Evolutionary conservation across 2,797 vertebrate genomes (phyloP), one percentile per base, ranked within the genome.

Genomic region (Chaetodon trifasciatus): DNA sequence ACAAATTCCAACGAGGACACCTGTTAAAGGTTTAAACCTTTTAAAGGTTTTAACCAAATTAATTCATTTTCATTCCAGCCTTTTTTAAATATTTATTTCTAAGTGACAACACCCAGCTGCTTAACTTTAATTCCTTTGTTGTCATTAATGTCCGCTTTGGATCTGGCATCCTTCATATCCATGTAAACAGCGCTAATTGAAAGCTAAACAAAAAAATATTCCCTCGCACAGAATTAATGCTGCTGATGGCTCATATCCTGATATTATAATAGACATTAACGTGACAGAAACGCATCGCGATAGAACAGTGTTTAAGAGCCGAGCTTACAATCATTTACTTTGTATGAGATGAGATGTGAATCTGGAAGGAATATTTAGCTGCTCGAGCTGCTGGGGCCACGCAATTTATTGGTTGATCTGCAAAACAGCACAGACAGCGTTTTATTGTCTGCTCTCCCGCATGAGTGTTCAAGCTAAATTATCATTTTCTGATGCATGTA

Each of bases 251-350:
- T 70, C 88, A 74, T 85, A 78, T 66, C 69, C 79, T 71, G 86
- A 88, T 88, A 91, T 93, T 88, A 86, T 85, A 91, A 82, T 12
- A 90, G 86, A 89, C 92, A 85, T 93, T 88, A 92, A 89, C 85
- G 40, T 91, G 89, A 91, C 87, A 84, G 70, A 88, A 86, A 86
- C 42, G 52, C 79, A 71, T 65, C 55, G 81, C 47, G 39, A 85
- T 74, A 67, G 60, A 89, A 85, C 81, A 77, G 83, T 88, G 88
- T 93, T 94, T 89, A 89, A 89, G 87, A 80, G 83, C 71, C 84
- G 71, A 83, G 82, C 88, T 92, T 90, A 84, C 87, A 82, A 86
- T 89, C 85, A 86, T 93, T 90, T 92, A 88, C 84, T 83, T 89
- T 89, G 76, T 79, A 84, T 70, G 87, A 89, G 77, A 90, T 79